Evolutionary conservation across 2,113 vertebrate genomes (phyloP), one percentile per base, ranked within the genome.

Genomic region (Saccopteryx bilineata): DNA sequence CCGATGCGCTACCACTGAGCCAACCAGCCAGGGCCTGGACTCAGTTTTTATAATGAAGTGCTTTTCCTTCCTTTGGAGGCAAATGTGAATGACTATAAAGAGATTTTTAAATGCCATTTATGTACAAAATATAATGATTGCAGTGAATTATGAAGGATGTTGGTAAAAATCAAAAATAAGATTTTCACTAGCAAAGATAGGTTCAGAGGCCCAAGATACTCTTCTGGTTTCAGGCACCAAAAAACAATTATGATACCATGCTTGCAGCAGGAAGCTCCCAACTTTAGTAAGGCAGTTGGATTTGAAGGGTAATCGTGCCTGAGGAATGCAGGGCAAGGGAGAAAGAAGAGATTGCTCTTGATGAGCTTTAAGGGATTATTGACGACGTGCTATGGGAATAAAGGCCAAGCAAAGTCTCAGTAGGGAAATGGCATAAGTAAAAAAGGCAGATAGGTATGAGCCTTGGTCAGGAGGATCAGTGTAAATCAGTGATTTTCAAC

Each of bases 281-380:
- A 8, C 90, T 91, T 91, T 91, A 88, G 63, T 91, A 86, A 85
- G 71, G 39, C 89, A 72, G 61, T 87, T 61, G 89, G 23, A 94
- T 80, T 91, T 86, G 61, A 81, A 80, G 76, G 31, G 19, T 9
- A 76, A 63, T 88, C 84, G 74, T 96, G 28, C 54, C 46, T 65
- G 33, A 80, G 50, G 28, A 88, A 74, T 90, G 61, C 23, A 90
- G 76, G 65, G 5, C 18, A 79, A 24, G 21, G 66, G 80, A 24
- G 60, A 93, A 87, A 85, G 81, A 87, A 31, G n/a, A 69, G 11
- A 50, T 87, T 71, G 71, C 17, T 85, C 81, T 60, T 39, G 11
- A 75, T 54, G 52, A 76, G 13, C 10, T 10, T 78, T 85, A 58
- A 83, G 69, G 52, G 5, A 46, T 68, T 92, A 31, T 31, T 66